Evolutionary conservation across 2,113 vertebrate genomes (phyloP), one percentile per base, ranked within the genome.

Genomic region (Uria aalge): DNA sequence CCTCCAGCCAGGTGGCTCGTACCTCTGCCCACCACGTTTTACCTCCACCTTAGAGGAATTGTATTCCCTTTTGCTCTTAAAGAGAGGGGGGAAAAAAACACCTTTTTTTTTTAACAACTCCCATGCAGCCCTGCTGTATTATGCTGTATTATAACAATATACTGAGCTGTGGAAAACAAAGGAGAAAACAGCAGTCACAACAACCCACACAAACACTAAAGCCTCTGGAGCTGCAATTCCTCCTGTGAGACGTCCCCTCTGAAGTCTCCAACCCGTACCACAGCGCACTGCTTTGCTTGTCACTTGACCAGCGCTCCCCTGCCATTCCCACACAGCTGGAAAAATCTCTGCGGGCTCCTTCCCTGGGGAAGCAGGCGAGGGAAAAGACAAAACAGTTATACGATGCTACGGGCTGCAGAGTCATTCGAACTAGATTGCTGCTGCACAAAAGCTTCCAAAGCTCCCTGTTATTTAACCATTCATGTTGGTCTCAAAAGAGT

Each of bases 1-100:
- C 91, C 85, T 89, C 57, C 50, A 77, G 59, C 85, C 92, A 95
- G 94, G 94, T 81, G 68, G 34, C 34, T 94, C 43, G 45, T 67
- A 90, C 56, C 85, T 59, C 74, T 79, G 73, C 66, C 82, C 30
- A 48, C 40, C 45, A 63, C 0, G 0, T 68, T 94, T 88, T 63
- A 36, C 50, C 52, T 45, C 27, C 63, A 59, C 24, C 43, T 91
- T 81, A 64, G 40, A 81, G 40, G 24, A 91, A 89, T 7, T 56
- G 8, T 45, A 22, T 43, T 91, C 40, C 32, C 8, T 78, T 92
- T 80, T 71, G 52, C 14, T 82, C 45, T 57, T 79, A 29, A 76
- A 78, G 9, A 16, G 10, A 21, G 7, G 24, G 6, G 15, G 10
- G 3, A 15, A 62, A 56, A 7, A 43, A 62, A 21, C 34, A 27